Conservation (phyloP, 2,888 invertebrate genomes). For the Drosophila crucigera region DNA sequence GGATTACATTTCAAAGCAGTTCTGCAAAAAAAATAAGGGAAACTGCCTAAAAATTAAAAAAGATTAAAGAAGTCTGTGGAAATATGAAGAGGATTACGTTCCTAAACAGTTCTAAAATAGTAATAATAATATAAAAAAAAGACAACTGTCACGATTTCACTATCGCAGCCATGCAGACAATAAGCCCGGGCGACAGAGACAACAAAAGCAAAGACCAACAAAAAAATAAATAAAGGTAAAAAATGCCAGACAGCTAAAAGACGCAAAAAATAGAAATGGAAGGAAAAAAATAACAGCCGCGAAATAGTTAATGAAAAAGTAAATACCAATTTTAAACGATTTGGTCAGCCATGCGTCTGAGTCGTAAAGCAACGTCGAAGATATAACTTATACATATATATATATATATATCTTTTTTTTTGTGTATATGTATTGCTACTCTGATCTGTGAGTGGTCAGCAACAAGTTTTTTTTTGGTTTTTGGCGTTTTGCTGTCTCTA, state of each 20-base stretch:
- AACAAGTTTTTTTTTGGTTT: conserved; percentile 44
- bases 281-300: conserved; percentile 49
- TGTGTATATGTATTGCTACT: conserved; percentile 6
- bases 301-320: conserved; percentile 76
- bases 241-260: conserved; percentile 42
- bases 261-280: conserved; percentile 23
- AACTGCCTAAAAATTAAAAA: background rate
- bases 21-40: background rate
- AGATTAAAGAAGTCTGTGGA: background rate
- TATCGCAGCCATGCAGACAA: conserved; percentile 17
- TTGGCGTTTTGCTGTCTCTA: conserved; percentile 7
- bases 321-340: conserved; percentile 64
- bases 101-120: background rate
- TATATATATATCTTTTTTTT: background rate
- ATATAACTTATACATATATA: conserved; percentile 6
- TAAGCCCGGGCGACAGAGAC: conserved; percentile 18
- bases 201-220: conserved; percentile 5
- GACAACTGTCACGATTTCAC: conserved; percentile 9
- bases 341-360: conserved; percentile 59
- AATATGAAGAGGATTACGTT: background rate
- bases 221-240: conserved; percentile 4
- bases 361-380: conserved; percentile 44
- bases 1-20: background rate
- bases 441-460: conserved; percentile 39
- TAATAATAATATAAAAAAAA: background rate